Evolutionary conservation across 2,888 invertebrate species (phyloP).

Genomic region (Chirona hameri): DNA sequence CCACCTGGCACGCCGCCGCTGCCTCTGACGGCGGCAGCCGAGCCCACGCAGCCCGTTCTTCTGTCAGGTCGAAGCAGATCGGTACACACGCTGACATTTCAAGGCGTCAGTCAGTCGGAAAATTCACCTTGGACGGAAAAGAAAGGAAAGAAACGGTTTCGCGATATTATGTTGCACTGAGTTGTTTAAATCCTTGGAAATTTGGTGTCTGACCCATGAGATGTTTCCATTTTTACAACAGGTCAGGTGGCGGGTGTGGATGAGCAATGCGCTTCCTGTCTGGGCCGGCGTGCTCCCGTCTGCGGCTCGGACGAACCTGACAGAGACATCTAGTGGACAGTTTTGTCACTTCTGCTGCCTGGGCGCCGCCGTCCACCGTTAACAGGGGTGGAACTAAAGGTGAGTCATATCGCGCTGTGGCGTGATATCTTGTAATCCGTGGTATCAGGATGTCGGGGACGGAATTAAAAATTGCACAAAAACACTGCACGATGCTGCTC

Average conservation of each 20-base stretch:
- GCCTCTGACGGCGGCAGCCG: neutral
- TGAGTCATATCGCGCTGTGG: no score
- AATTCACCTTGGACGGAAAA: neutral
- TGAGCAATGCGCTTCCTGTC: neutral
- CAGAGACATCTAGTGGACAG: neutral
- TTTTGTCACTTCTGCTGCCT: neutral
- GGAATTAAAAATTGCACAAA: no score
- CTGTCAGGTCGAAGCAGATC: neutral
- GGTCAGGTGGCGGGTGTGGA: neutral
- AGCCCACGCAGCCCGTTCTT: neutral
- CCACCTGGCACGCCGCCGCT: neutral
- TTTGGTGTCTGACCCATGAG: neutral
- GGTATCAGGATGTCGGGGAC: no score
- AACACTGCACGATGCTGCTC: no score
- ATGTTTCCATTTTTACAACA: neutral
- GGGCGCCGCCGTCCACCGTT: neutral
- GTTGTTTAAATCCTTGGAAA: neutral
- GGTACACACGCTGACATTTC: neutral
- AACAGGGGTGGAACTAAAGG: neutral
- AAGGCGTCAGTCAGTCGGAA: neutral
- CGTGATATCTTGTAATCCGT: no score
- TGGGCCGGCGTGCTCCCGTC: neutral
- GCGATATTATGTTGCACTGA: neutral
- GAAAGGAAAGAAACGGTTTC: neutral
- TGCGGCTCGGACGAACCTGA: slow-evolving; percentile 5